Conservation (phyloP, 2,797 vertebrate genomes). For the Coccyzus lansbergi region DNA sequence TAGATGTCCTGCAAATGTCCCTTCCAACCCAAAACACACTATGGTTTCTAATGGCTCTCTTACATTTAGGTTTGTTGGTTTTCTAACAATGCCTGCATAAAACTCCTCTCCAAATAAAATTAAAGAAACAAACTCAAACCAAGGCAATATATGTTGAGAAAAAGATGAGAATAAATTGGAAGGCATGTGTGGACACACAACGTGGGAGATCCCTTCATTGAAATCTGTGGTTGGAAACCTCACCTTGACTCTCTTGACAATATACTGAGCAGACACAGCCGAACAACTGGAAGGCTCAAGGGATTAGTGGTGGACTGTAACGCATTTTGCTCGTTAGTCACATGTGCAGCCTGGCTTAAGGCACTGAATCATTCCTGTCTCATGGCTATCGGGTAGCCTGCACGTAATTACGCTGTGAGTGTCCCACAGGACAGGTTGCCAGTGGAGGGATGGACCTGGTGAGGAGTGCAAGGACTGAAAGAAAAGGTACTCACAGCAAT, state of each 20-base stretch:
- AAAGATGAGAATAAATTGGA: accelerated
- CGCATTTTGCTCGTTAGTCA: not conserved
- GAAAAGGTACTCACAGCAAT: not conserved
- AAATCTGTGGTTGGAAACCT: not conserved
- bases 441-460: not conserved
- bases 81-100: not conserved
- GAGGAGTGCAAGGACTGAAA: not conserved
- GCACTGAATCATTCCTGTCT: not conserved
- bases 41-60: not conserved
- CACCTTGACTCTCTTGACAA: not conserved
- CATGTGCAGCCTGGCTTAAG: not conserved
- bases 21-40: no score
- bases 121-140: not conserved
- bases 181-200: accelerated
- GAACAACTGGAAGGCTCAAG: slow-evolving; percentile 46
- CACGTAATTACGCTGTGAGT: accelerated
- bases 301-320: slow-evolving; percentile 5
- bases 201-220: not conserved
- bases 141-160: accelerated
- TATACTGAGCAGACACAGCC: not conserved
- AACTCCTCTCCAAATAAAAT: not conserved
- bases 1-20: no score
- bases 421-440: not conserved
- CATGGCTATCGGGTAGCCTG: slow-evolving; percentile 38
- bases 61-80: not conserved